Evolutionary conservation across 2,888 invertebrate species (phyloP).

Genomic region (Galeopsomyia nigrocyanea): DNA sequence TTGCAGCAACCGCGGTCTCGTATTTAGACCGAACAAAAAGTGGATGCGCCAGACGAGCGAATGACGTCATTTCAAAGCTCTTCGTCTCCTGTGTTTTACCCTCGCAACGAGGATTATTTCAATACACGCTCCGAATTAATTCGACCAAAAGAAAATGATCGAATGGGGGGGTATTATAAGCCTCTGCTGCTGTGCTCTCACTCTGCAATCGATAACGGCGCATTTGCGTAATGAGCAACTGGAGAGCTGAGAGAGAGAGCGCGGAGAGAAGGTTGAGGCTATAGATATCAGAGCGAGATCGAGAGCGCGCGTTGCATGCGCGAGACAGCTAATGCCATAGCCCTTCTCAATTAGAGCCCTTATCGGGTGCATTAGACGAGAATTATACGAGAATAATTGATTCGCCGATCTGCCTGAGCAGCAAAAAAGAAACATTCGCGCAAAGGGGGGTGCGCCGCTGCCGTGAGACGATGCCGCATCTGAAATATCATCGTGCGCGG

Average conservation of each 20-base stretch:
- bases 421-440: neutral
- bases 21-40: slow-evolving; percentile 37
- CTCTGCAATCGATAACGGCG: neutral
- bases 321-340: neutral
- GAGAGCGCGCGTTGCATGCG: too few species aligned
- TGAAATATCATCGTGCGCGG: slow-evolving; percentile 45
- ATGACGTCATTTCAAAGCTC: neutral
- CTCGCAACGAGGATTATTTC: too few species aligned
- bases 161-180: too few species aligned
- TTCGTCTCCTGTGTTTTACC: too few species aligned
- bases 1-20: slow-evolving; percentile 12
- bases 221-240: slow-evolving; percentile 22
- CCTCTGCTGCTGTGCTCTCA: too few species aligned
- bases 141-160: too few species aligned
- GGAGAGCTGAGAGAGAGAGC: too few species aligned
- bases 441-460: neutral
- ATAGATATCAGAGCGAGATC: too few species aligned
- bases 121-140: too few species aligned
- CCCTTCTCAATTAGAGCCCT: slow-evolving; percentile 35
- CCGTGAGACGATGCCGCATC: slow-evolving; percentile 29
- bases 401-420: slow-evolving; percentile 11
- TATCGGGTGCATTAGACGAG: slow-evolving; percentile 35
- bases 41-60: slow-evolving; percentile 22
- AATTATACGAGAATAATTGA: slow-evolving; percentile 41
- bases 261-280: too few species aligned